Percentiles rank a stretch among this genome's conserved stretches.
Evolutionary conservation across 35 echinoderm and acorn worm species (phyloP).

Genomic region (Heliocidaris erythrogramma): DNA sequence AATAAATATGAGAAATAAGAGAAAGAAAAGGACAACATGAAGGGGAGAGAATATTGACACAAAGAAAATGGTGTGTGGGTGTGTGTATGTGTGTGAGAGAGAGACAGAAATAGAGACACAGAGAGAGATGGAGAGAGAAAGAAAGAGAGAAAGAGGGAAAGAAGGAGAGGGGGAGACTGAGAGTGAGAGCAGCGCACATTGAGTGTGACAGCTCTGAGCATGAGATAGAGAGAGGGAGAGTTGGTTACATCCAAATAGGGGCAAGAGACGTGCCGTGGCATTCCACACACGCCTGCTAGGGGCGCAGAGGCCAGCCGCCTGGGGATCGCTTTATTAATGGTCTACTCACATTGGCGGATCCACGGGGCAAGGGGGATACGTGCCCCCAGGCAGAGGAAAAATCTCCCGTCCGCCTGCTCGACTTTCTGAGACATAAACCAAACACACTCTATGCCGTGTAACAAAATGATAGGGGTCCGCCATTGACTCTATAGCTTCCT

Average conservation of each 20-base stretch:
- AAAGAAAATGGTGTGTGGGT: too few species aligned
- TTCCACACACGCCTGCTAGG: conserved; percentile 6
- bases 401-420: not conserved
- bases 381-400: not conserved
- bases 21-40: not conserved
- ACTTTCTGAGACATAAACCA: not conserved
- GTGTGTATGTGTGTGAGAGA: too few species aligned
- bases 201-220: conserved; percentile 14
- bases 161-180: not conserved
- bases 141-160: not conserved
- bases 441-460: not conserved
- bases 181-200: not conserved
- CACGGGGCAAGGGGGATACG: not conserved
- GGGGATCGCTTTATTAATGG: conserved; percentile 2
- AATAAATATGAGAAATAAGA: too few species aligned
- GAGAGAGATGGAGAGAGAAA: too few species aligned
- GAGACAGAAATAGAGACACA: too few species aligned
- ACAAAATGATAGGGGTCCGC: not conserved
- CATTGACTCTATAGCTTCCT: not conserved
- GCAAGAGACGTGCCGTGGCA: not conserved
- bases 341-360: not conserved
- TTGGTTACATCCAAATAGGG: conserved; percentile 16
- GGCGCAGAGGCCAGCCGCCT: conserved; percentile 11
- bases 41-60: not conserved
- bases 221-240: conserved; percentile 8